Base-by-base conservation (phyloP, 2,797 vertebrate species). In the Hydrolagus colliei region DNA sequence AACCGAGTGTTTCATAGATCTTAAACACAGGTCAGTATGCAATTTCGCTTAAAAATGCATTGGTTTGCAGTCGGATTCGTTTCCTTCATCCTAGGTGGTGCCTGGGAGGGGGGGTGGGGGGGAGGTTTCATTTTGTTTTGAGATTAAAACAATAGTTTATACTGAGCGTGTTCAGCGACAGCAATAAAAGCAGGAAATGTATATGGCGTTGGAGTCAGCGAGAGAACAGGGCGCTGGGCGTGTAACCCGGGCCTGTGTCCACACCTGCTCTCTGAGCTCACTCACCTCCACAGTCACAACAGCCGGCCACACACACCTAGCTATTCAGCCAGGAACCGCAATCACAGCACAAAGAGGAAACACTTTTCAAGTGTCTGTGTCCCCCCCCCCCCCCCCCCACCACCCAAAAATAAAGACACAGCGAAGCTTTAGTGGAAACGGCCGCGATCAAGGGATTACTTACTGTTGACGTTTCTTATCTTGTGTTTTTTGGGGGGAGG, bases 21-120 rank as follows among this genome's bases (percentile, higher is more conserved):
- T 84, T 41, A 71, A 41, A 32, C 65, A 35, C 65, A 27, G 61
- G 13, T 14, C 77, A 63, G 59, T 62, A 62, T 6, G 13, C 12
- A 32, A 67, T 35, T 35, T 67, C 32, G 14, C 61, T 14, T 82
- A 11, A 63, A 65, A 68, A 35, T 52, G 18, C 32, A 84, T 41
- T 71, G 52, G 9, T 84, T 84, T 84, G 11, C 32, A 41, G 32
- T 68, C 18, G 16, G 32, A 84, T 71, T 35, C 16, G 32, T 71
- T 84, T 68, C 67, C 79, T 52, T 35, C 79, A n/a, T 84, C 65
- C 63, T 71, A 4, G 79, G 27, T 18, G 79, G 71, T 52, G 32
- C n/a, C 52, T 41, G 79, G 6, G 27, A 0, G 27, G 27, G 27
- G 27, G 27, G 27, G 27, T 0, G 27, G 27, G 27, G 27, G 27